These are phyloP conservation scores for Hydractinia echinata DNA, from an alignment of 30 jellyfish, hydroid and myxozoan genomes.

Conservation along the genomic window DNA sequence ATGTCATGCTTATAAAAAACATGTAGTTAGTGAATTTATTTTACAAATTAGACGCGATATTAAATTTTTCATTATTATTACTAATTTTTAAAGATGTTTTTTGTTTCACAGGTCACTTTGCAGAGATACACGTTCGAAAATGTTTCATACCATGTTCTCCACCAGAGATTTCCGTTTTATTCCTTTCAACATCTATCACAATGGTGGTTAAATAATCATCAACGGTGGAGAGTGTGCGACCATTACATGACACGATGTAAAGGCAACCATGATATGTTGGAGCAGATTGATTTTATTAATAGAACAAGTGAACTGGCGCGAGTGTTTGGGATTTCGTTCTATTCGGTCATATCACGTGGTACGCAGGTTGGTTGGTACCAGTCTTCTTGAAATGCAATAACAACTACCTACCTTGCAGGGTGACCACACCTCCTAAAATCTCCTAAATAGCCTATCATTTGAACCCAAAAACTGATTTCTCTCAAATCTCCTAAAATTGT, in stretches of 20 bases:
- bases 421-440: too few relatives aligned
- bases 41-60: neutral
- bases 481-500: too few relatives aligned
- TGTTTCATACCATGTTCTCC: slow-evolving; percentile 90
- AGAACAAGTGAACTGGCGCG: slow-evolving; percentile 96
- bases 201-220: slow-evolving; percentile 78
- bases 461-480: too few relatives aligned
- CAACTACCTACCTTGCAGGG: too few relatives aligned
- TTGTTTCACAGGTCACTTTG: slow-evolving; percentile 65
- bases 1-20: too few relatives aligned
- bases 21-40: neutral
- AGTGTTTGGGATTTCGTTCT: slow-evolving; percentile 82
- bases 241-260: slow-evolving; percentile 70
- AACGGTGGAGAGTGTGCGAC: slow-evolving; percentile 61
- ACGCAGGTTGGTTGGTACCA: slow-evolving; percentile 59
- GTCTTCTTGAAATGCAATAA: neutral
- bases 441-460: too few relatives aligned
- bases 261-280: slow-evolving; percentile 65
- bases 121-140: slow-evolving; percentile 81
- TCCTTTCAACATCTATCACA: slow-evolving; percentile 66
- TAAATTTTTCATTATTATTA: neutral
- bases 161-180: slow-evolving; percentile 70
- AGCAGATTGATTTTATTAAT: slow-evolving; percentile 67
- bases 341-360: slow-evolving; percentile 92
- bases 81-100: neutral